A percentile compares a stretch with the other conserved stretches of the same genome.
Conservation (phyloP, 1,140 invertebrate species). For the Hypsibius dujardini region DNA sequence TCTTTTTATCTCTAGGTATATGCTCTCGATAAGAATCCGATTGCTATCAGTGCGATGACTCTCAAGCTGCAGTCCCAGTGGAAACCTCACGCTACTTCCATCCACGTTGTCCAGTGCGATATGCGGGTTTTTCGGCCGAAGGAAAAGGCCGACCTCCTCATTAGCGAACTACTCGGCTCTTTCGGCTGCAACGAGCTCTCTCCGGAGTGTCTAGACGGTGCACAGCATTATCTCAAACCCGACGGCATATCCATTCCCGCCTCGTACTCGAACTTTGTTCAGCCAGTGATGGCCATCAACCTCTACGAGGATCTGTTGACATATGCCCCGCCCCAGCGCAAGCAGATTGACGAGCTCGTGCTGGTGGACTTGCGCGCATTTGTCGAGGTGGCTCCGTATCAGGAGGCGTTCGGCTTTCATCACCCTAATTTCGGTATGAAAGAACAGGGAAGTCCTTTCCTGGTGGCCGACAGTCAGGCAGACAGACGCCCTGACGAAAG, state of each 20-base stretch:
- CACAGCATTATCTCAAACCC: slow-evolving; percentile 60
- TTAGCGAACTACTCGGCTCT: slow-evolving; percentile 88
- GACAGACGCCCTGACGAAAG: too few species aligned
- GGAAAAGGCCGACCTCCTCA: slow-evolving; percentile 77
- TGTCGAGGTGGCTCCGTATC: slow-evolving; percentile 56
- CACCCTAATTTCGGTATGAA: slow-evolving; percentile 55
- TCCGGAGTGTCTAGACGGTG: slow-evolving; percentile 93
- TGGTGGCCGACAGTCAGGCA: too few species aligned
- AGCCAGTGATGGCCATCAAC: slow-evolving; percentile 61
- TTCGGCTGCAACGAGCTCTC: slow-evolving; percentile 98
- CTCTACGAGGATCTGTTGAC: slow-evolving; percentile 41
- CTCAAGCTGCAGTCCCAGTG: slow-evolving; percentile 22
- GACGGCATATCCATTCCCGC: slow-evolving; percentile 79
- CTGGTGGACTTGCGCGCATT: slow-evolving; percentile 76
- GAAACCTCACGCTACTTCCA: slow-evolving; percentile 15
- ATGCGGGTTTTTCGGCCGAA: slow-evolving; percentile 64
- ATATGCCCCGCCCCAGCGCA: not conserved
- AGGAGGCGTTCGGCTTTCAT: slow-evolving; percentile 64
- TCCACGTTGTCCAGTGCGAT: slow-evolving; percentile 55
- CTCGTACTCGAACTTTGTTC: slow-evolving; percentile 73
- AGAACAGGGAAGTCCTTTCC: not conserved
- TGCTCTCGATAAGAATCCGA: slow-evolving; percentile 94
- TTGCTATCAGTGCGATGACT: slow-evolving; percentile 61
- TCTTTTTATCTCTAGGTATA: slow-evolving; percentile 35
- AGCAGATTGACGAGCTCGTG: not conserved